Percentiles rank a stretch among this genome's conserved stretches.
Conservation (phyloP, 2,888 invertebrate genomes). For the Lamellibrachia satsuma region DNA sequence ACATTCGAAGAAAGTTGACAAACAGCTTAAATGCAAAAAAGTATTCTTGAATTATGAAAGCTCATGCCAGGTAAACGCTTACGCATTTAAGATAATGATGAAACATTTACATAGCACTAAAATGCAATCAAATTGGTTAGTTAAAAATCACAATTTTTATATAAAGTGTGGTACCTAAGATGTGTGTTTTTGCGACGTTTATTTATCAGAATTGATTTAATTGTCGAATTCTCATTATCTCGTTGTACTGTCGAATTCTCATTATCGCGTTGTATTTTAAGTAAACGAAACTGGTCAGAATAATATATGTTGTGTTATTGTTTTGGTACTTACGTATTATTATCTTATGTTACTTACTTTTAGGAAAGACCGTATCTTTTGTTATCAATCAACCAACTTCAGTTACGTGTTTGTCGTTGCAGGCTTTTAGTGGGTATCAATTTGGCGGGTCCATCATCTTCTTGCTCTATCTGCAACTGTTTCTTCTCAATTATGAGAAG, state of each 20-base stretch:
- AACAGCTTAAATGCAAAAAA: not conserved
- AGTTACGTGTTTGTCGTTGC: constrained; percentile 26
- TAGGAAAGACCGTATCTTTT: too few species aligned
- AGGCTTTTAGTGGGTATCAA: constrained; percentile 59
- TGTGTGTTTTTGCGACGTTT: not conserved
- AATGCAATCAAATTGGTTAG: not conserved
- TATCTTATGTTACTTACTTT: too few species aligned
- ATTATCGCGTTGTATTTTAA: too few species aligned
- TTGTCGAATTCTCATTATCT: too few species aligned
- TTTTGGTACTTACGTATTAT: too few species aligned
- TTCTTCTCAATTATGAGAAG: constrained; percentile 29
- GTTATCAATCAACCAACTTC: not conserved
- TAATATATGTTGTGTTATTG: too few species aligned
- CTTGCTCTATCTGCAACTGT: constrained; percentile 54
- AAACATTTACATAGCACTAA: not conserved
- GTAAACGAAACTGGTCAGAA: too few species aligned
- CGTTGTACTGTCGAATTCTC: too few species aligned
- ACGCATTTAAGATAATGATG: not conserved
- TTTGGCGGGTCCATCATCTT: constrained; percentile 54
- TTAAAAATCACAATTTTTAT: not conserved
- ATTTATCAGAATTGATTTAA: not conserved
- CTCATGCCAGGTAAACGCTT: not conserved
- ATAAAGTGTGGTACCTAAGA: not conserved
- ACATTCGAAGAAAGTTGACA: not conserved
- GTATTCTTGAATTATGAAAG: not conserved